A percentile compares a stretch with the other conserved stretches of the same genome.
These are phyloP conservation scores for Eupithecia subfuscata DNA, from an alignment of 2,888 invertebrate genomes.

Conservation along the genomic window DNA sequence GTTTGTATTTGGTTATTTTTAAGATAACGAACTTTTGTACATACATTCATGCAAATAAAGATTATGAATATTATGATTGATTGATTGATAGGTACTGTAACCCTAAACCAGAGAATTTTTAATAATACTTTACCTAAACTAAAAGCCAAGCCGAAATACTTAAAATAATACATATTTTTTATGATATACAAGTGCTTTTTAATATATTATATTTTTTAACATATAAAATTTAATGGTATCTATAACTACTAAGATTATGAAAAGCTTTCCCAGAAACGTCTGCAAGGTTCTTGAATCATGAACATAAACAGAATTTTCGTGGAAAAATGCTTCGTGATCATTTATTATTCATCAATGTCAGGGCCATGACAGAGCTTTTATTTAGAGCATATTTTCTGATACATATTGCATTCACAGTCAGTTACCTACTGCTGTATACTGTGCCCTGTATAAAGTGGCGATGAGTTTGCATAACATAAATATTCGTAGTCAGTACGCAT, in stretches of 20 bases:
- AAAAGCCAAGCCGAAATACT: too few species aligned
- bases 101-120: too few species aligned
- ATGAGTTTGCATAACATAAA: slow-evolving; percentile 1
- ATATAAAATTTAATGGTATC: neutral
- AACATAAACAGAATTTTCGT: neutral
- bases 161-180: too few species aligned
- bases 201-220: neutral
- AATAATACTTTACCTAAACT: too few species aligned
- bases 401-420: neutral
- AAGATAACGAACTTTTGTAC: too few species aligned
- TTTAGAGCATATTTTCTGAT: neutral
- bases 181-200: too few species aligned
- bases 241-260: neutral
- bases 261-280: neutral
- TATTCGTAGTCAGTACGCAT: neutral
- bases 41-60: too few species aligned
- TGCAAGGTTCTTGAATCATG: neutral
- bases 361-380: slow-evolving; percentile 10
- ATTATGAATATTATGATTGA: too few species aligned
- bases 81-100: too few species aligned
- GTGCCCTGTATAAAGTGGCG: neutral
- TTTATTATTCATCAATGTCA: slow-evolving; percentile 14
- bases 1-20: too few species aligned
- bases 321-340: slow-evolving; percentile 10
- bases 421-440: slow-evolving; percentile 1